Conservation (phyloP, 1,140 invertebrate species). For the Papilio aristodemus region DNA sequence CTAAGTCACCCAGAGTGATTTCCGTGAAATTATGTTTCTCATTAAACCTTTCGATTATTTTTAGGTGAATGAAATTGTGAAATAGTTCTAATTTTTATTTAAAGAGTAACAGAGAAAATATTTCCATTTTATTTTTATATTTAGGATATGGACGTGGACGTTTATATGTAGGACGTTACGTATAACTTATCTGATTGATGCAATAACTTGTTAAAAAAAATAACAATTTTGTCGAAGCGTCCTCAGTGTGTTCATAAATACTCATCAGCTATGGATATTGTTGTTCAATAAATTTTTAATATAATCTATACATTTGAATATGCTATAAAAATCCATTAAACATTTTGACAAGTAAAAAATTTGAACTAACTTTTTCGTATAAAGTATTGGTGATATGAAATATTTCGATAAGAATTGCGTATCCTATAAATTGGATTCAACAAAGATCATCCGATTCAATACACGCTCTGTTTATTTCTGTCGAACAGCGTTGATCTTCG, state of each 20-base stretch:
- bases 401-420: background rate
- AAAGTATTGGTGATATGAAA: background rate
- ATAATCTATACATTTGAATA: background rate
- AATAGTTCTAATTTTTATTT: background rate
- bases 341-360: background rate
- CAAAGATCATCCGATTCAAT: conserved; percentile 22
- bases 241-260: background rate
- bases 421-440: conserved; percentile 23
- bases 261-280: background rate
- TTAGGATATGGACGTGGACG: no score
- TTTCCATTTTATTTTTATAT: no score
- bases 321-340: background rate
- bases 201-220: no score
- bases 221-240: no score
- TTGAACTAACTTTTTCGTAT: background rate
- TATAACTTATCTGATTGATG: no score
- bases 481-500: conserved; percentile 48
- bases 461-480: conserved; percentile 49
- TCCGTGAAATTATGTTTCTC: background rate
- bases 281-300: background rate
- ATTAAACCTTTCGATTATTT: background rate
- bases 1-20: background rate
- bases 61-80: background rate
- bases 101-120: no score
- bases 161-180: no score